Percentiles rank a stretch among this genome's conserved stretches.
phyloP scores from a whole-genome alignment of 2,797 vertebrate species.

The Centropyge bicolor region DNA sequence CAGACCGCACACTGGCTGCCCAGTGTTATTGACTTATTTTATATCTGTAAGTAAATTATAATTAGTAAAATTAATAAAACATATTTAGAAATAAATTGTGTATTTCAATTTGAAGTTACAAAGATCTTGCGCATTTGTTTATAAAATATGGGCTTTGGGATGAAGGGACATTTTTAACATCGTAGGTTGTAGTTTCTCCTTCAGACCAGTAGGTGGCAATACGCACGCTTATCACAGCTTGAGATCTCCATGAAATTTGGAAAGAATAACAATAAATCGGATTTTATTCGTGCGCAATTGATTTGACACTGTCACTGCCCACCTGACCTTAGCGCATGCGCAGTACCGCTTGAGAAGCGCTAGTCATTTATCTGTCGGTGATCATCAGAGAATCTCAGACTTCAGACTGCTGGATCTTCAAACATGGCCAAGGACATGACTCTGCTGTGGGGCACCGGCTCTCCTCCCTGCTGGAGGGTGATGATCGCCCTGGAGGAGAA shows the following conservation, averaged over 20 bases:
- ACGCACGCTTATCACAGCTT: background rate
- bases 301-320: too few species aligned
- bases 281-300: background rate
- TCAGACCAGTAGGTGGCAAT: conserved; percentile 19
- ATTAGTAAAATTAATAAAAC: background rate
- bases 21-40: too few species aligned
- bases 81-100: background rate
- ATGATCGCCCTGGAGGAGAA: conserved; percentile 83
- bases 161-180: background rate
- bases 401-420: background rate
- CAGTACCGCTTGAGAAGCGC: too few species aligned
- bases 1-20: too few species aligned
- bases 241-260: background rate
- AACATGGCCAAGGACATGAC: conserved; percentile 74
- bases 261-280: background rate
- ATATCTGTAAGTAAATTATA: conserved; percentile 54
- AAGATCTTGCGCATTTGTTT: too few species aligned
- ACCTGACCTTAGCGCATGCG: too few species aligned
- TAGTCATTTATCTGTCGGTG: background rate
- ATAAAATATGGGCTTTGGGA: background rate
- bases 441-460: conserved; percentile 77
- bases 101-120: background rate
- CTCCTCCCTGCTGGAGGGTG: conserved; percentile 80
- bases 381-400: too few species aligned
- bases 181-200: background rate